A percentile compares a stretch with the other conserved stretches of the same genome.
Conservation (phyloP, 2,888 invertebrate genomes). For the Clostera curtula region DNA sequence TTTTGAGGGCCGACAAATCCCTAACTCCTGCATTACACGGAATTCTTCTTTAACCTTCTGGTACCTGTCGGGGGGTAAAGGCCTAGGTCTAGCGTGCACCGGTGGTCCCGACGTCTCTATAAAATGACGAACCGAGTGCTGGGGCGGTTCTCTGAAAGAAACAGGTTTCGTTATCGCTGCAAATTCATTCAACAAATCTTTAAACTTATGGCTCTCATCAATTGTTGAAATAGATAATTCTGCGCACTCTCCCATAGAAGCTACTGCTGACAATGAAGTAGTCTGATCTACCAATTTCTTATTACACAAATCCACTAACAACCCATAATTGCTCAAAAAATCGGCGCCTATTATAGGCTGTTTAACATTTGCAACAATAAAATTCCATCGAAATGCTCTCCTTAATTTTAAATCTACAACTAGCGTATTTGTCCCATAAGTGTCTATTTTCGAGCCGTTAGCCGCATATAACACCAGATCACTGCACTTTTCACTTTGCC, state of each 20-base stretch:
- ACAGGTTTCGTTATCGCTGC: conserved; percentile 16
- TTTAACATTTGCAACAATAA: conserved; percentile 5
- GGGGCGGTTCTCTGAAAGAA: background rate
- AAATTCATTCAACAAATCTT: conserved; percentile 5
- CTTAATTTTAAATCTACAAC: conserved; percentile 4
- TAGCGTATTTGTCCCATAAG: conserved; percentile 3
- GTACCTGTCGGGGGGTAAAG: conserved; percentile 31
- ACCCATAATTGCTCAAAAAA: conserved; percentile 1
- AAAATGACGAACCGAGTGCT: conserved; percentile 19
- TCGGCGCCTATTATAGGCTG: conserved; percentile 6
- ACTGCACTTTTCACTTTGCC: background rate
- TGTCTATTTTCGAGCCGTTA: conserved; percentile 4
- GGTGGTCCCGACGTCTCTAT: conserved; percentile 36
- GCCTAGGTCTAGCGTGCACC: conserved; percentile 26
- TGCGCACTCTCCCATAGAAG: conserved; percentile 3
- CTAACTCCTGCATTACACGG: conserved; percentile 28
- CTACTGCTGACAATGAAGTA: conserved; percentile 5
- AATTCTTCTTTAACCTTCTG: conserved; percentile 19
- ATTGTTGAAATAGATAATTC: conserved; percentile 1
- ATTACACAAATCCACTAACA: background rate
- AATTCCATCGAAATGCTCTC: conserved; percentile 5
- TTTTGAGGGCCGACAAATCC: conserved; percentile 43
- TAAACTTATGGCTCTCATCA: conserved; percentile 6
- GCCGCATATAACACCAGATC: conserved; percentile 5
- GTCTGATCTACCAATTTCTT: conserved; percentile 4